Conservation (phyloP, 2,888 invertebrate species). For the Perdita meconis region DNA sequence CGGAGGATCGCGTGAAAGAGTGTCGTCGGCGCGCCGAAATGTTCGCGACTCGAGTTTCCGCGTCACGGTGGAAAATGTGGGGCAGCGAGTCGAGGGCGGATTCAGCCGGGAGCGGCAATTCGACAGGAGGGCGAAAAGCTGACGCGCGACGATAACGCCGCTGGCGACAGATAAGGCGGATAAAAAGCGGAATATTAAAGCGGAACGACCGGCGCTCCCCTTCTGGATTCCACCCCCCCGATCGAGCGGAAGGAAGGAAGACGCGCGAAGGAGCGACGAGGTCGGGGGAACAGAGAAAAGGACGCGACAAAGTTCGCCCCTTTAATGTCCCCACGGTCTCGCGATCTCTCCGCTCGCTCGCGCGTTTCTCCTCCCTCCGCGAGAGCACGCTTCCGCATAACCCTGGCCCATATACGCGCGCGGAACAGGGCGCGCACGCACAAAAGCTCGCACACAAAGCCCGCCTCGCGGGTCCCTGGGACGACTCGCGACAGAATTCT, state of each 20-base stretch:
- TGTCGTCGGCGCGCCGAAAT: conserved; percentile 23
- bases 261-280: conserved; percentile 20
- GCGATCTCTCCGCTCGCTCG: conserved; percentile 33
- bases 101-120: conserved; percentile 46
- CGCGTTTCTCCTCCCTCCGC: conserved; percentile 24
- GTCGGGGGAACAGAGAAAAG: not conserved
- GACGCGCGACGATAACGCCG: conserved; percentile 58
- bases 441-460: conserved; percentile 57
- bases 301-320: conserved; percentile 25
- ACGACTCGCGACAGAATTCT: conserved; percentile 41
- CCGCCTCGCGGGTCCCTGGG: conserved; percentile 15
- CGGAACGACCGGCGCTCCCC: conserved; percentile 6
- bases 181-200: conserved; percentile 20
- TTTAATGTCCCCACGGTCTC: conserved; percentile 45
- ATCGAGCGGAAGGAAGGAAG: conserved; percentile 10
- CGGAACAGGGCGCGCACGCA: conserved; percentile 31
- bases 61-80: not conserved
- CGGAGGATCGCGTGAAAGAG: conserved; percentile 25
- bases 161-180: conserved; percentile 34
- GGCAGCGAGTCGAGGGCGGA: conserved; percentile 4
- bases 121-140: conserved; percentile 45
- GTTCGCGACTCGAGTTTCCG: conserved; percentile 22
- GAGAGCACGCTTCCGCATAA: conserved; percentile 44
- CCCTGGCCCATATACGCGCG: conserved; percentile 63
- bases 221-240: not conserved